phyloP scores from a whole-genome alignment of 2,113 vertebrate genomes.

The Callipepla squamata region DNA sequence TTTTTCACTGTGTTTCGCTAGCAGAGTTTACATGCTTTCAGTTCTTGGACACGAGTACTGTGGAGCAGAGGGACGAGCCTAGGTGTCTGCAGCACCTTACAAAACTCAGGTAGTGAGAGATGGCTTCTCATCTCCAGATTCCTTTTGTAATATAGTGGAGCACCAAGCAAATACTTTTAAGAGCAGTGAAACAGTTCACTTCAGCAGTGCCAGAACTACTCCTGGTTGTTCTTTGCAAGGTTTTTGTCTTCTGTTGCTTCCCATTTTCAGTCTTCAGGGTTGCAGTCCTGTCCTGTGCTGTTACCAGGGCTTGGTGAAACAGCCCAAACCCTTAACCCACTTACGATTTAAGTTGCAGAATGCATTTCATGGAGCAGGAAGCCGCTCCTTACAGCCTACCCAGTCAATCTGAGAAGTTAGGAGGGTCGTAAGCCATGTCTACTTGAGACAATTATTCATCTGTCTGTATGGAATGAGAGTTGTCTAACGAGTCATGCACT shows the following conservation, averaged over 20 bases:
- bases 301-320: not conserved
- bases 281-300: not conserved
- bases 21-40: not conserved
- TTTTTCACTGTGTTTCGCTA: conserved; percentile 22
- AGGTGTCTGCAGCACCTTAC: not conserved
- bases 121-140: not conserved
- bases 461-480: conserved; percentile 50
- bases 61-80: not conserved
- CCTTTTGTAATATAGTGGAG: not conserved
- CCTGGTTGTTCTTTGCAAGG: not conserved
- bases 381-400: not conserved
- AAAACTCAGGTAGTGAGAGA: not conserved
- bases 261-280: not conserved
- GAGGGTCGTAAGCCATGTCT: conserved; percentile 23
- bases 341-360: not conserved
- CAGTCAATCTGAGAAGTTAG: conserved; percentile 20
- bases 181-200: not conserved
- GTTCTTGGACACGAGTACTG: not conserved
- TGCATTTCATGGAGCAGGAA: not conserved
- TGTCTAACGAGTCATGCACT: conserved; percentile 64
- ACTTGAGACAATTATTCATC: conserved; percentile 65
- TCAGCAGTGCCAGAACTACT: not conserved
- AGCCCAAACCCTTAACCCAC: not conserved
- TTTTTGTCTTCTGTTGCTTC: not conserved
- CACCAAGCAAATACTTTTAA: not conserved